These are phyloP conservation scores for Sarcophaga rosellei DNA, from an alignment of 2,888 invertebrate genomes.

Conservation along the genomic window DNA sequence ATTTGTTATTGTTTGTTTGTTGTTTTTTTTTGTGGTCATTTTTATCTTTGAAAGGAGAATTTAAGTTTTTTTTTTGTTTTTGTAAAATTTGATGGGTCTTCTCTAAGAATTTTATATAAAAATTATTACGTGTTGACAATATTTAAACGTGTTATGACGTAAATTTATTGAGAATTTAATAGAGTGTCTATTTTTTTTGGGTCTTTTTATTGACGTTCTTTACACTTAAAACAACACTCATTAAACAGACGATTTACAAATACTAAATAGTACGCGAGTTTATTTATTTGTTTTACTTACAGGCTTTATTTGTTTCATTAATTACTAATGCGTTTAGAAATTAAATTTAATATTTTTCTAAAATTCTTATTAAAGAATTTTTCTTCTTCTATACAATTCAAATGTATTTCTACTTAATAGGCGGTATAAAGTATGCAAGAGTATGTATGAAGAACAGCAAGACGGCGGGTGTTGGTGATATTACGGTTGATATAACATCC, in stretches of 20 bases:
- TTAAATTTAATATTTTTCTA: too few species aligned
- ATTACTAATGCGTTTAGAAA: too few species aligned
- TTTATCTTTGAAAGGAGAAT: slow-evolving; percentile 27
- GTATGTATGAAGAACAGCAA: too few species aligned
- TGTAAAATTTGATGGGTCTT: slow-evolving; percentile 57
- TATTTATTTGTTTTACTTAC: too few species aligned
- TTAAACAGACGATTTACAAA: not conserved
- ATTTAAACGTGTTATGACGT: slow-evolving; percentile 52
- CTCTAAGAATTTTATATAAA: slow-evolving; percentile 64
- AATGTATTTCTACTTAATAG: too few species aligned
- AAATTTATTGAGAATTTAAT: slow-evolving; percentile 36
- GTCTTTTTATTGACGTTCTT: slow-evolving; percentile 25
- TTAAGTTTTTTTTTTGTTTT: slow-evolving; percentile 19
- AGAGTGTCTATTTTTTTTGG: not conserved
- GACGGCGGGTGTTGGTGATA: too few species aligned
- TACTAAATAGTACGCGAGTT: not conserved
- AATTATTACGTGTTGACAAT: slow-evolving; percentile 64
- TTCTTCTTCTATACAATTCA: too few species aligned
- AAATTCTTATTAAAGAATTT: too few species aligned
- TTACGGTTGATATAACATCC: too few species aligned
- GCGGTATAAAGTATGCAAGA: too few species aligned
- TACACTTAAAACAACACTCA: slow-evolving; percentile 1
- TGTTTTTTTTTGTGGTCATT: slow-evolving; percentile 17
- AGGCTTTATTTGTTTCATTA: too few species aligned
- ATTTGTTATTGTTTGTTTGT: slow-evolving; percentile 5